Base-by-base conservation (phyloP, 2,797 vertebrate genomes). In the Acipenser oxyrinchus region DNA sequence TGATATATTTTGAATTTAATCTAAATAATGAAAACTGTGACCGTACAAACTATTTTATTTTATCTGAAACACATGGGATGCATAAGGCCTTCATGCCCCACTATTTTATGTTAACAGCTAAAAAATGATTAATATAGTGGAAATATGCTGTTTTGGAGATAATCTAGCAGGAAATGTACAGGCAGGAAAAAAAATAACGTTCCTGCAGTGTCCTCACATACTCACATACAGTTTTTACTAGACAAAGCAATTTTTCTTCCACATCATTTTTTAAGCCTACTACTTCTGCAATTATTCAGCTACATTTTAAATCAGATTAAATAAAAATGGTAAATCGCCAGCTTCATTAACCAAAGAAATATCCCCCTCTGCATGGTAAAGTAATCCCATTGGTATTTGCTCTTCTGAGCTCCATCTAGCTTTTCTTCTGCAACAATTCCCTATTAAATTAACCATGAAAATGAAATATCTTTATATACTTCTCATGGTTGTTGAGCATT, bases 231-330 rank as follows among this genome's bases (percentile, higher is more conserved):
- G 4, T 58, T 63, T 66, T 68, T 68, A 63, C 18, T 68, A 18
- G 57, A 10, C 4, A 48, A 49, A 60, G 62, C 23, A 7, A 65
- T 75, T 52, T 74, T 78, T 73, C 63, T 72, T 49, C 62, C 9
- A 1, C 8, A 49, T 73, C 8, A 12, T 70, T 64, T 63, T 58
- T 68, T 60, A 51, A 49, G 63, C 4, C 8, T 9, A 10, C 3
- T 67, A 64, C 53, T 18, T 0, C 10, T 61, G 69, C 13, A 68
- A 48, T 66, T 71, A 59, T 59, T 73, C 60, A 71, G 49, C 7
- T 65, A 49, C 9, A 12, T 68, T 77, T 75, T 72, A 69, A 65
- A 67, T 70, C n/a, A 60, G 70, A 64, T 64, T 53, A 63, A 63
- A 67, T 15, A 3, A 11, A 78, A 75, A 74, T 51, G 15, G 18